A percentile compares a stretch with the other conserved stretches of the same genome.
Conservation (phyloP, 2,113 vertebrate genomes). For the Muntiacus muntjak region DNA sequence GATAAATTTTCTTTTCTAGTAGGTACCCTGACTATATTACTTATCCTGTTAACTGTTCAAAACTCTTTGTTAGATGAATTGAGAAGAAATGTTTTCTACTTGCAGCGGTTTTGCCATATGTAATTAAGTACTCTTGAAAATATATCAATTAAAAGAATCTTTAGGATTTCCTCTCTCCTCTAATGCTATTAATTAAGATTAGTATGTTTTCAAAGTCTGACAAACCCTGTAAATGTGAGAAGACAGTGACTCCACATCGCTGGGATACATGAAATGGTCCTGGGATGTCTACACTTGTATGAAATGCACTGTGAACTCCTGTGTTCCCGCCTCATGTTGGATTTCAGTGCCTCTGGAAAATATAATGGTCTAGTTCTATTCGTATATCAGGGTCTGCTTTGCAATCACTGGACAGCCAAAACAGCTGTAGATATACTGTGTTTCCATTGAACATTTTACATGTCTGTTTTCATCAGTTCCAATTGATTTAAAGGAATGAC, state of each 20-base stretch:
- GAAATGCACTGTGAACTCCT: not conserved
- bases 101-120: not conserved
- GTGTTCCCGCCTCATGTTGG: rapidly evolving
- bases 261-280: rapidly evolving
- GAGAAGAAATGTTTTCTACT: not conserved
- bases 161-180: not conserved
- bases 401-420: not conserved
- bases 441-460: not conserved
- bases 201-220: not conserved
- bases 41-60: slow-evolving; percentile 6
- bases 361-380: not conserved
- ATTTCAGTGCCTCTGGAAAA: not conserved
- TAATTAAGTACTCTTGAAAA: not conserved
- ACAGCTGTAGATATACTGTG: not conserved
- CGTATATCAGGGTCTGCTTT: not conserved
- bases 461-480: not conserved
- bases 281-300: not conserved
- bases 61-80: not conserved
- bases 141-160: not conserved
- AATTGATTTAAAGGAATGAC: not conserved
- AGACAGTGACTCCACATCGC: rapidly evolving
- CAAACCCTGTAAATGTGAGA: not conserved
- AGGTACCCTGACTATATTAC: not conserved
- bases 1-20: slow-evolving; percentile 3
- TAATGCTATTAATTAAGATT: not conserved